Base-by-base conservation (phyloP, 2,888 invertebrate genomes). In the Eupithecia insigniata region DNA sequence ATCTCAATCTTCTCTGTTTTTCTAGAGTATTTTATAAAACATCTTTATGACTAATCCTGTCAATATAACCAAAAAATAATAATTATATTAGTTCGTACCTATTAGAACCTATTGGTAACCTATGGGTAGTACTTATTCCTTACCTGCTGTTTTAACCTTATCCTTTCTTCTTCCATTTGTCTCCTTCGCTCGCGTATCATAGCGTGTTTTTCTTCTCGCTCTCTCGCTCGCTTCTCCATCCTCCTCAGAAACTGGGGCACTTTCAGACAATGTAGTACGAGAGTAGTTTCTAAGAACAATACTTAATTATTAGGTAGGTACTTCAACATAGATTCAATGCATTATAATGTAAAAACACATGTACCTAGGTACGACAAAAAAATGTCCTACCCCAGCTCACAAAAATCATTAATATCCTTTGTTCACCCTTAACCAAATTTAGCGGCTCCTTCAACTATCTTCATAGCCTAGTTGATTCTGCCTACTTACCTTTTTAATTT, bases 141-240 rank as follows among this genome's bases (percentile, higher is more conserved):
- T 82, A 93, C 94, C 87, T 94, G 94, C 79, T 93, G 92, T 80
- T 94, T 94, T 30, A 92, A 72, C 82, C 90, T 85, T 55, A 92
- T 85, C 18, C 91, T 86, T 77, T 94, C 94, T 84, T 94, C 92
- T 82, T 94, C 94, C 86, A 94, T 91, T 81, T 94, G 94, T 61
- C 85, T 85, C 70, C 94, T 87, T 78, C 94, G 85, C 79, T 94
- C 94, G 22, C 92, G 86, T 76, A 94, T 94, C 72, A 93, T 84
- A 0, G 93, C 94, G 77, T 94, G 93, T 80, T 93, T 94, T 78
- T 94, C 94, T 81, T 94, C 96, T 55, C 97, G 92, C 78, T 96
- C 96, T 58, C 96, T 87, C 0, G 97, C 97, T 74, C 96, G 94
- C 71, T 96, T 95, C 82, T 97, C 96, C 96, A 97, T 96, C 85